Percentiles rank a stretch among this genome's conserved stretches.
These are phyloP conservation scores for Aleiodes sp. DNA, from an alignment of 1,140 invertebrate species.

Conservation along the genomic window DNA sequence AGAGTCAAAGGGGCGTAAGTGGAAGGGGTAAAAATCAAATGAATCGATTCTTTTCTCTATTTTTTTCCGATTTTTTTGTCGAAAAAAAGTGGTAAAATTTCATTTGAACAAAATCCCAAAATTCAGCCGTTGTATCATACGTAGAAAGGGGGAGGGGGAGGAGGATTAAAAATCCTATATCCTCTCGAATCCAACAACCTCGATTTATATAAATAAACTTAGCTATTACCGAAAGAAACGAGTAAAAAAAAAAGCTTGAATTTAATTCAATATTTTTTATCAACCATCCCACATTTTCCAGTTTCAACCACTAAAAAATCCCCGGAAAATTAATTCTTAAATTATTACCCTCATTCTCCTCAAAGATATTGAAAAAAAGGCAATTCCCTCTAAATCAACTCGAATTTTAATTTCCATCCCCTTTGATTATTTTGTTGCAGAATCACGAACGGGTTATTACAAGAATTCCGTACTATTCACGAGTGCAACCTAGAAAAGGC, in stretches of 20 bases:
- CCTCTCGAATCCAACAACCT: conserved; percentile 40
- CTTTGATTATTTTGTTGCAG: conserved; percentile 63
- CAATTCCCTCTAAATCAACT: no score
- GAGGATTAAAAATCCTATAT: conserved; percentile 34
- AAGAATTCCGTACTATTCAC: conserved; percentile 87
- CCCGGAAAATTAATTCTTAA: no score
- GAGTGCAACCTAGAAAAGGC: conserved; percentile 79
- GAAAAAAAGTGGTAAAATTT: conserved; percentile 19
- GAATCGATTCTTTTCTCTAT: no score
- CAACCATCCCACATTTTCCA: no score
- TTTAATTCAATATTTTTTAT: conserved; percentile 40
- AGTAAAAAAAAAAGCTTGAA: conserved; percentile 35
- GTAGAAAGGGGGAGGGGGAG: conserved; percentile 35
- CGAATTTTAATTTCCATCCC: conserved; percentile 21
- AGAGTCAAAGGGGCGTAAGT: no score
- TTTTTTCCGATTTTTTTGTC: not conserved
- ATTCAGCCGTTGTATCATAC: conserved; percentile 39
- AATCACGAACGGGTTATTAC: conserved; percentile 77
- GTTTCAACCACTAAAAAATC: no score
- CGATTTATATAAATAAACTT: conserved; percentile 44
- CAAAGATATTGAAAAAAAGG: no score
- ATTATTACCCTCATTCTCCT: no score
- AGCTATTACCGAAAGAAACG: conserved; percentile 42
- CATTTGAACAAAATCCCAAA: conserved; percentile 19
- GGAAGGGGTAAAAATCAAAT: no score